Percentiles rank a stretch among this genome's conserved stretches.
These are phyloP conservation scores for Oenanthe oenanthe DNA, from an alignment of 2,113 vertebrate genomes.

Conservation along the genomic window DNA sequence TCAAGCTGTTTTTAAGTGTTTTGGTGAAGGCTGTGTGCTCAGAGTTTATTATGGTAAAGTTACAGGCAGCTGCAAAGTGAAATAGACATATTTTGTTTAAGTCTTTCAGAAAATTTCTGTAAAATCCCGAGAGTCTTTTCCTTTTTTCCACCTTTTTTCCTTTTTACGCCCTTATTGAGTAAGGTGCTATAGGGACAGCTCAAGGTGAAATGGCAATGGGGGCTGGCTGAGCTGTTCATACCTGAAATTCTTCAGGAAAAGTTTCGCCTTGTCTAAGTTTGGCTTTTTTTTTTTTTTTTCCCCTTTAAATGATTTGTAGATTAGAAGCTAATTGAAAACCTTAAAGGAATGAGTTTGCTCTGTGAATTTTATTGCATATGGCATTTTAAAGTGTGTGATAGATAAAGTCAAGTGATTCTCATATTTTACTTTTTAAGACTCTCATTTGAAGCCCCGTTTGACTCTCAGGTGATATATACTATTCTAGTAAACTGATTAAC, in stretches of 20 bases:
- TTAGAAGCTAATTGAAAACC: slow-evolving; percentile 19
- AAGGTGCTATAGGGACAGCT: neutral
- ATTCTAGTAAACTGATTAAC: neutral
- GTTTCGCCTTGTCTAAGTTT: neutral
- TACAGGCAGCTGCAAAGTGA: neutral
- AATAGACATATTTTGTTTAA: neutral
- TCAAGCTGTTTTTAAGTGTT: slow-evolving; percentile 48
- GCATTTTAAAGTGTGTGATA: neutral
- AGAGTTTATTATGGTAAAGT: slow-evolving; percentile 27
- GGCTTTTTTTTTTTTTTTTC: neutral
- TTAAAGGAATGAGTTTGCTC: neutral
- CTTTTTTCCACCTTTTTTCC: no score
- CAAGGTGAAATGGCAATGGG: neutral
- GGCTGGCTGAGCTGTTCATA: slow-evolving; percentile 57
- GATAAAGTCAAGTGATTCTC: neutral
- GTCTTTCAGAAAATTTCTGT: neutral
- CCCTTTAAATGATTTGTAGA: slow-evolving; percentile 19
- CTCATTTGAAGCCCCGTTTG: neutral
- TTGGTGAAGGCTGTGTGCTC: neutral
- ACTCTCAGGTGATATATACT: neutral
- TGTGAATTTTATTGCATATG: neutral
- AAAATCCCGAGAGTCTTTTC: neutral
- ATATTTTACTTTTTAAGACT: neutral
- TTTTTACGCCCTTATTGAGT: neutral
- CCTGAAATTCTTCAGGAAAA: slow-evolving; percentile 71